Conservation (phyloP, 2,797 vertebrate genomes). For the Pantherophis vulpinus region DNA sequence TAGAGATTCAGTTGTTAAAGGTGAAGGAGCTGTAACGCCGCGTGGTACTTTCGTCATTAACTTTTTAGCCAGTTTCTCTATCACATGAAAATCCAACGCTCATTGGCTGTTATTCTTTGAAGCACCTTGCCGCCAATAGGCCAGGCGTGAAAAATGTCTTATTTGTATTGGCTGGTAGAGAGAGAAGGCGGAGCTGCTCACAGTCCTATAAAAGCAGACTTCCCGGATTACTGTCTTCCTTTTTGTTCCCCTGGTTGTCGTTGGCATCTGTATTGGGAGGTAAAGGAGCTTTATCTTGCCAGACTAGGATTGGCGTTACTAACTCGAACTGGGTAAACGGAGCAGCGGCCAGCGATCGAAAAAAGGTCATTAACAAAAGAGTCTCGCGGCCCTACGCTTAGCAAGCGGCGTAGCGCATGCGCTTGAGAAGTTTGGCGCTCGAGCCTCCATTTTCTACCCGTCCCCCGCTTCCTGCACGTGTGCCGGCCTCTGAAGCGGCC, state of each 20-base stretch:
- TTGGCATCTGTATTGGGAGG: not conserved
- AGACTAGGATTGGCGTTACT: accelerated
- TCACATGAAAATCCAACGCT: not conserved
- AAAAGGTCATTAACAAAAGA: accelerated
- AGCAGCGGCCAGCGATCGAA: not conserved
- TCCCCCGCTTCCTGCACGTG: not conserved
- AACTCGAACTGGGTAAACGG: not conserved
- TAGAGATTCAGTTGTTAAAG: not conserved
- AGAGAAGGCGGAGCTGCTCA: conserved; percentile 46
- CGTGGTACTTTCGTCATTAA: not conserved
- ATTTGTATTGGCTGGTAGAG: conserved; percentile 71
- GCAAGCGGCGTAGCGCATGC: not conserved
- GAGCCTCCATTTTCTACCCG: not conserved
- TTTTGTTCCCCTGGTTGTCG: conserved; percentile 12
- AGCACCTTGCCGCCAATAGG: not conserved
- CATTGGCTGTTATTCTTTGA: not conserved
- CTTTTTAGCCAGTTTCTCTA: not conserved
- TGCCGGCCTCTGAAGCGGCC: accelerated
- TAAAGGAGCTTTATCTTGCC: not conserved
- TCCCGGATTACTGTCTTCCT: conserved; percentile 53
- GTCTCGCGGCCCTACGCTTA: no score
- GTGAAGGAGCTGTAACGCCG: no score
- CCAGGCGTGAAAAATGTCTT: conserved; percentile 24
- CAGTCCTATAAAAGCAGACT: not conserved
- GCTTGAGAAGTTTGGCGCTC: not conserved